Base-by-base conservation (phyloP, 2,113 vertebrate species). In the Centropus bengalensis region DNA sequence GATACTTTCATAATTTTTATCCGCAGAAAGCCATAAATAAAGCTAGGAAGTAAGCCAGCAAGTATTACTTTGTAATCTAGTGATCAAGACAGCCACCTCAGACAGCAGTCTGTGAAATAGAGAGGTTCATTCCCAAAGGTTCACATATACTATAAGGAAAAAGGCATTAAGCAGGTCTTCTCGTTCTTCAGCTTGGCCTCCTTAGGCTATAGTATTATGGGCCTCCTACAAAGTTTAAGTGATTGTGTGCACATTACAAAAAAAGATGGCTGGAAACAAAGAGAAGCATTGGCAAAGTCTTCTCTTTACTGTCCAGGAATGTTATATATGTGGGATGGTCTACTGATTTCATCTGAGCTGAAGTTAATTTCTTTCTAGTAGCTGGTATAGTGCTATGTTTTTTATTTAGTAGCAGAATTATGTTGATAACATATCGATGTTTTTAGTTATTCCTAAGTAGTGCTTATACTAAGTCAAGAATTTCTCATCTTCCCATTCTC, bases 1-100 rank as follows among this genome's bases (percentile, higher is more conserved):
- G 64, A 68, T 62, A 71, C 28, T 86, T 92, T 90, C 91, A 91
- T 94, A 83, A 94, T 78, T 95, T 96, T 93, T 81, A 78, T 92
- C 93, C 91, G 86, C 75, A 71, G 81, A 92, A 96, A 86, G n/a
- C 8, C 80, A 60, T 68, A 95, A 94, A 95, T 78, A 86, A 93
- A 93, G 76, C 73, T 93, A 52, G 36, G 88, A 93, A 71, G 56
- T 95, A 96, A 96, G 83, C 56, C 88, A 64, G 64, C 20, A 81
- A 91, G 92, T 92, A 94, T 93, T 94, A 68, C 77, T 86, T 92
- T 78, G 80, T 88, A 86, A 95, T 90, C 80, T 86, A 63, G 47
- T 0, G 7, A 93, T 86, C 68, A 90, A 71, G 84, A 70, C 68
- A 91, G 13, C 8, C 62, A 69, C 45, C 76, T 88, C 30, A 36